Evolutionary conservation across 1,140 invertebrate genomes (phyloP).

Genomic region (Frieseomelitta varia): DNA sequence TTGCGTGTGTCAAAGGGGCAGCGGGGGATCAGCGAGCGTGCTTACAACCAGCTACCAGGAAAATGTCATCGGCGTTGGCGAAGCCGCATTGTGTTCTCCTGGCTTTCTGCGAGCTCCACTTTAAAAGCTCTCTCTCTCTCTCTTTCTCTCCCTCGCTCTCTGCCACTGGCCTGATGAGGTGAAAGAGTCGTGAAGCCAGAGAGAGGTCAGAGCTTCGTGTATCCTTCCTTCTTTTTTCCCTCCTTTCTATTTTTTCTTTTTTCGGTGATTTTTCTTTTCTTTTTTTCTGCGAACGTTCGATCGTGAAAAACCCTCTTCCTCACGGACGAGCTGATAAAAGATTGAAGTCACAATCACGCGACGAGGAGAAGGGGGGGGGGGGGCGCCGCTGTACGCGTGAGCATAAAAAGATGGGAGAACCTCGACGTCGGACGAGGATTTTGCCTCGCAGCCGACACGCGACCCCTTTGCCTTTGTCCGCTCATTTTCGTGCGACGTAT

Average conservation of each 20-base stretch:
- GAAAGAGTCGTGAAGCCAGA: conserved; percentile 33
- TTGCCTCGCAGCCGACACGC: conserved; percentile 41
- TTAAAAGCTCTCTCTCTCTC: conserved; percentile 46
- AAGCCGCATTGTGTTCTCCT: conserved; percentile 24
- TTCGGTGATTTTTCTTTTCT: too few relatives aligned
- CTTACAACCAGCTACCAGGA: not conserved
- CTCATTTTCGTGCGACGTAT: conserved; percentile 19
- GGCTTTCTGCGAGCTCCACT: conserved; percentile 41
- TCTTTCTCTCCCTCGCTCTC: not conserved
- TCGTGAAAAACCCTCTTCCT: conserved; percentile 13
- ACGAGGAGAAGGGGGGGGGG: too few relatives aligned
- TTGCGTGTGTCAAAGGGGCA: conserved; percentile 28
- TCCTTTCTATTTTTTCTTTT: not conserved
- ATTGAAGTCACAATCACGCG: conserved; percentile 41
- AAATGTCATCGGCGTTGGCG: conserved; percentile 47
- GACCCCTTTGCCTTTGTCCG: conserved; percentile 41
- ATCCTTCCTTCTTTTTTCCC: not conserved
- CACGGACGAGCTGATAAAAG: conserved; percentile 30
- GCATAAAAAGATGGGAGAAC: conserved; percentile 3
- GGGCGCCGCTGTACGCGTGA: not conserved
- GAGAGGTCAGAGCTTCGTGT: not conserved
- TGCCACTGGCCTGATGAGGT: not conserved
- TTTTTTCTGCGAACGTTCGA: not conserved
- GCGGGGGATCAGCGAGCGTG: conserved; percentile 23
- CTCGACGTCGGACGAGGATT: not conserved